phyloP scores from a whole-genome alignment of 2,113 vertebrate species.

The Motacilla tschutschensis region DNA sequence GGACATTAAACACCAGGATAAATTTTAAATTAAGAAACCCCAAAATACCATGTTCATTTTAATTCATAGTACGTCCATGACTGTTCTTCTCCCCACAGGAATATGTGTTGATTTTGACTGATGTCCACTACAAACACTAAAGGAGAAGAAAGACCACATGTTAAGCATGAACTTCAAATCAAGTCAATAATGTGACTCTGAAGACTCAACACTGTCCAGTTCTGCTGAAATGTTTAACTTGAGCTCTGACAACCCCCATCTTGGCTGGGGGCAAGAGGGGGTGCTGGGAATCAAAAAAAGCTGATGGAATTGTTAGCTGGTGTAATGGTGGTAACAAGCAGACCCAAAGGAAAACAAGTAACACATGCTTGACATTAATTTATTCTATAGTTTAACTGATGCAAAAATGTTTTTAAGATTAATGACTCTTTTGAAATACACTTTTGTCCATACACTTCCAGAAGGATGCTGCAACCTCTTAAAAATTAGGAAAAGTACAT shows the following conservation, averaged over 20 bases:
- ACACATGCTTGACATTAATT: background rate
- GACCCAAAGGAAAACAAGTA: background rate
- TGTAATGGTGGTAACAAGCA: background rate
- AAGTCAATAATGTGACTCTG: background rate
- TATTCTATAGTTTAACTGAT: background rate
- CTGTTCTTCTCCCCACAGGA: conserved; percentile 35
- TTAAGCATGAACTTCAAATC: background rate
- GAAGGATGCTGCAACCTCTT: background rate
- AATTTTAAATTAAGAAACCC: background rate
- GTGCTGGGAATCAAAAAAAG: background rate
- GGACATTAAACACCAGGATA: background rate
- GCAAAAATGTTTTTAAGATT: background rate
- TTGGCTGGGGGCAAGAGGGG: accelerated
- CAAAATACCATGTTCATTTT: background rate
- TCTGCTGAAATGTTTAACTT: background rate
- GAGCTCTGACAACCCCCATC: background rate
- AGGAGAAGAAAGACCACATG: background rate
- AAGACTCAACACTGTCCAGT: background rate
- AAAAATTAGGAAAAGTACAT: background rate
- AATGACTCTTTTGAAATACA: conserved; percentile 50
- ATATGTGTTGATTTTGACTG: conserved; percentile 64
- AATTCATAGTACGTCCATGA: background rate
- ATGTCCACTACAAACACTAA: conserved; percentile 53
- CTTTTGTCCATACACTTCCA: conserved; percentile 14
- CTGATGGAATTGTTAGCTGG: background rate